These are phyloP conservation scores for Syrphus vitripennis DNA, from an alignment of 2,888 invertebrate species.

Conservation along the genomic window DNA sequence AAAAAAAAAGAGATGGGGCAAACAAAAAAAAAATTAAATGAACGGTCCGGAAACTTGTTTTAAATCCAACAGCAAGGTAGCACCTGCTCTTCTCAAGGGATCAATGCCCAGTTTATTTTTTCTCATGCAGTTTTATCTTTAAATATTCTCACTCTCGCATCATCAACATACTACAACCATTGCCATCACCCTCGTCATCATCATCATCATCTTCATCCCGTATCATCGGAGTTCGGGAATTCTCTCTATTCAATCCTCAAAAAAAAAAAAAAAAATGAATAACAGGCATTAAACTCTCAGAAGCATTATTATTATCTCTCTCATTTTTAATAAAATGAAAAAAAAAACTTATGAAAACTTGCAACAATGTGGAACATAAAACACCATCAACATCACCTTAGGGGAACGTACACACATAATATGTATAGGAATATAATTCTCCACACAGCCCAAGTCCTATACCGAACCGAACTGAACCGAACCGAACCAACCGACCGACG, in stretches of 20 bases:
- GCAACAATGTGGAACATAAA: conserved; percentile 71
- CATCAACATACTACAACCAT: conserved; percentile 33
- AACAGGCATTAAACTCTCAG: conserved; percentile 62
- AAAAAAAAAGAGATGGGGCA: not conserved
- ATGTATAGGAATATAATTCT: conserved; percentile 7
- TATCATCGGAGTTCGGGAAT: conserved; percentile 37
- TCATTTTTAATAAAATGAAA: conserved; percentile 53
- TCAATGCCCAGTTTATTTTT: conserved; percentile 62
- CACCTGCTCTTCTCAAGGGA: conserved; percentile 66
- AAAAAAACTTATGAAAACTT: conserved; percentile 29
- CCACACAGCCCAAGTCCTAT: not conserved
- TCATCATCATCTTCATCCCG: conserved; percentile 36
- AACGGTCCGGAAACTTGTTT: conserved; percentile 53
- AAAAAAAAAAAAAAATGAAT: conserved; percentile 33
- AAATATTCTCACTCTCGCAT: conserved; percentile 41
- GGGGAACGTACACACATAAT: conserved; percentile 29
- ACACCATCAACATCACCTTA: conserved; percentile 65
- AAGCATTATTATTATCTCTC: conserved; percentile 56
- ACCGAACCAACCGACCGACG: not conserved
- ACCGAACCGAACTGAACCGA: not conserved
- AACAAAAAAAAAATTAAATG: not conserved
- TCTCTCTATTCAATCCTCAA: conserved; percentile 50
- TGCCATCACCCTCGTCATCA: conserved; percentile 6
- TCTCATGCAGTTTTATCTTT: conserved; percentile 62
- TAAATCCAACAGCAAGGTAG: conserved; percentile 39